Evolutionary conservation across 1,140 invertebrate genomes (phyloP).

Genomic region (Drosophila leontia): DNA sequence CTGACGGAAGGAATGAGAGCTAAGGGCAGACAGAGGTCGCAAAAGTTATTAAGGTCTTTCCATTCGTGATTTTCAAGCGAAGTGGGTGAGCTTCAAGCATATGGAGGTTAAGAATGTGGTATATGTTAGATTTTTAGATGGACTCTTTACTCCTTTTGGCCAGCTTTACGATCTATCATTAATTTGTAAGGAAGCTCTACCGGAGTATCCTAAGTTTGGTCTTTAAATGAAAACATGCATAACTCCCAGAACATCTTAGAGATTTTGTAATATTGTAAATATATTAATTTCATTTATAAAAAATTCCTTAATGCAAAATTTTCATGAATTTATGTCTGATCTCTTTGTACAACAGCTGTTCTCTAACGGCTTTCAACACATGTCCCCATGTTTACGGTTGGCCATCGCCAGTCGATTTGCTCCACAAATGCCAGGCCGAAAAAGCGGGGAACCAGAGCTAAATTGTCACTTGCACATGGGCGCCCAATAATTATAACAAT

Average conservation of each 20-base stretch:
- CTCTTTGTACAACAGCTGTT: constrained; percentile 14
- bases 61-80: constrained; percentile 10
- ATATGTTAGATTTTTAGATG: background rate
- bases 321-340: constrained; percentile 6
- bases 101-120: background rate
- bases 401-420: constrained; percentile 25
- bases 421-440: constrained; percentile 59
- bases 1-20: constrained; percentile 22
- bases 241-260: too few species aligned
- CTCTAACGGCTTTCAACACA: constrained; percentile 57
- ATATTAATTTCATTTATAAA: background rate
- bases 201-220: background rate
- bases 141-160: background rate
- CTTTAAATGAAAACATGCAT: background rate
- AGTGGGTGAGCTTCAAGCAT: constrained; percentile 4
- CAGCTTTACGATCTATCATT: background rate
- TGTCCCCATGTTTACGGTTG: constrained; percentile 47
- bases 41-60: constrained; percentile 29
- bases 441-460: constrained; percentile 47
- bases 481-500: constrained; percentile 82
- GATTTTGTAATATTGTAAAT: background rate
- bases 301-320: background rate
- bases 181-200: too few species aligned
- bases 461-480: constrained; percentile 78
- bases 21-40: constrained; percentile 38